phyloP scores from a whole-genome alignment of 2,797 vertebrate species.

The Uromys caudimaculatus region DNA sequence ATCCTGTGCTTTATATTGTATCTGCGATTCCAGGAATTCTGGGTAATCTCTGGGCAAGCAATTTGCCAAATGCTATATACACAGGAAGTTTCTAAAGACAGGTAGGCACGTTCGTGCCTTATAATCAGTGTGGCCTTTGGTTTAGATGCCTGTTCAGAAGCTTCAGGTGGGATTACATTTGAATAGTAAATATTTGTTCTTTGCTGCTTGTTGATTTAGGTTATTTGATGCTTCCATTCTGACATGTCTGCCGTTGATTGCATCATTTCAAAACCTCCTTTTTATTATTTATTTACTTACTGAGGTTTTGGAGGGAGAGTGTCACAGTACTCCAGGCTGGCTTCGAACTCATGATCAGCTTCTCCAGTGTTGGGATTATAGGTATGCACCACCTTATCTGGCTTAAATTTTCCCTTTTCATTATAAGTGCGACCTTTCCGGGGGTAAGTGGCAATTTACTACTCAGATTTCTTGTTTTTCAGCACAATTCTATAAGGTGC shows the following conservation, averaged over 20 bases:
- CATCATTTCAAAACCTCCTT: background rate
- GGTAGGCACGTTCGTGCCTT: background rate
- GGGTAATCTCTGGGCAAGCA: background rate
- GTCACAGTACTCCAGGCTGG: background rate
- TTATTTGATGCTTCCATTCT: background rate
- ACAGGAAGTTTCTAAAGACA: slow-evolving; percentile 30
- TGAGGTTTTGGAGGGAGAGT: background rate
- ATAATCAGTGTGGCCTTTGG: background rate
- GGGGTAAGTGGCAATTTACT: background rate
- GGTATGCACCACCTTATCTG: background rate
- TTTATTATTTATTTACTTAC: background rate
- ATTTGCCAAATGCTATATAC: slow-evolving; percentile 46
- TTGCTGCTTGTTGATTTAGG: background rate
- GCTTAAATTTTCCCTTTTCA: background rate
- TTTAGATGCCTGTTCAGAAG: slow-evolving; percentile 11
- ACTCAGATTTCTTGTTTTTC: background rate
- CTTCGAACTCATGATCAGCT: background rate
- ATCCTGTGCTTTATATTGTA: slow-evolving; percentile 23
- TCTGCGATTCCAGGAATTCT: slow-evolving; percentile 6
- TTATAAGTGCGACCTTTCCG: background rate
- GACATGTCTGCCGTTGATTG: background rate
- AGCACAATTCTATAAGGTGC: background rate
- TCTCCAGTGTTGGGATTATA: background rate
- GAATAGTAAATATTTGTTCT: background rate
- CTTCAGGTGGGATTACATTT: background rate